These are phyloP conservation scores for Enchytraeus crypticus DNA, from an alignment of 2,888 invertebrate genomes.

Conservation along the genomic window DNA sequence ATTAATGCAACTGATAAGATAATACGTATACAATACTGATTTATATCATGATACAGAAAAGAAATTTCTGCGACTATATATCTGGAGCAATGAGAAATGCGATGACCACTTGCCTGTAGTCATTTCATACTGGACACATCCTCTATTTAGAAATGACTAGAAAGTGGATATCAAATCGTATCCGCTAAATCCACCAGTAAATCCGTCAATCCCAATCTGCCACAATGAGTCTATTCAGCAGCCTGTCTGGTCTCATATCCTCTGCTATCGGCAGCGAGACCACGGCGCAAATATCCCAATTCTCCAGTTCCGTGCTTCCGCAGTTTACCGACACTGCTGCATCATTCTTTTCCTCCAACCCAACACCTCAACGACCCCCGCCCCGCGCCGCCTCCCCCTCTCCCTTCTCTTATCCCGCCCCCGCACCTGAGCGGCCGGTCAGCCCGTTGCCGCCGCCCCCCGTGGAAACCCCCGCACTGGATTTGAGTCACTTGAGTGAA, in stretches of 20 bases:
- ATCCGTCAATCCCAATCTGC: background rate
- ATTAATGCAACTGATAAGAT: too few relatives aligned
- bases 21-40: too few relatives aligned
- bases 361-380: background rate
- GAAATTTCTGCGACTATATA: too few relatives aligned
- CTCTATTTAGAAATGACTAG: too few relatives aligned
- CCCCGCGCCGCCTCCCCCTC: background rate
- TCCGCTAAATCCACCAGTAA: too few relatives aligned
- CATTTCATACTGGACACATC: too few relatives aligned
- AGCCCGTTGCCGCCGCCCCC: background rate
- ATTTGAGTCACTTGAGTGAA: slow-evolving; percentile 56
- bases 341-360: background rate
- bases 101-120: too few relatives aligned
- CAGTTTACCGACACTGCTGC: background rate
- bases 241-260: slow-evolving; percentile 5
- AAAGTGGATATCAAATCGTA: too few relatives aligned
- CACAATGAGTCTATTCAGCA: slow-evolving; percentile 5
- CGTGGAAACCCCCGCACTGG: slow-evolving; percentile 51
- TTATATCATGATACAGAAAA: too few relatives aligned
- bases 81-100: too few relatives aligned
- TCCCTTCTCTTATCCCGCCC: background rate
- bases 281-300: background rate
- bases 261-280: background rate
- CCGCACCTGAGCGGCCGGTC: background rate
- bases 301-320: background rate